Evolutionary conservation across 2,888 invertebrate species (phyloP).

Genomic region (Hydraecia micacea): DNA sequence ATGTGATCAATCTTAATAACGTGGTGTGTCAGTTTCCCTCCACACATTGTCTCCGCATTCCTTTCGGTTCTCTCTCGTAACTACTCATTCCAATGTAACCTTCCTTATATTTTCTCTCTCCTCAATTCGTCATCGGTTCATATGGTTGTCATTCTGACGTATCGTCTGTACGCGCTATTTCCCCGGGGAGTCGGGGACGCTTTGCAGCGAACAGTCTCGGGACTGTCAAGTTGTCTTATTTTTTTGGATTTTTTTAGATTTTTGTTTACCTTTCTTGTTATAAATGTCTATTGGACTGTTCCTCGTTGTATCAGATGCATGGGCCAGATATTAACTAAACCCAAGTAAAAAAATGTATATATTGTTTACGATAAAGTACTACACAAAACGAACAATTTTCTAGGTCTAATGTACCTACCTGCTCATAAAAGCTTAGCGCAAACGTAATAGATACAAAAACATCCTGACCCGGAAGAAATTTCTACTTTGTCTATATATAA

Average conservation of each 20-base stretch:
- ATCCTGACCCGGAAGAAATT: background rate
- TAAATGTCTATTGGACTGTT: background rate
- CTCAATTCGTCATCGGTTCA: constrained; percentile 49
- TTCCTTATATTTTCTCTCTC: constrained; percentile 12
- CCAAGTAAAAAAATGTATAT: background rate
- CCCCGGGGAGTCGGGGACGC: constrained; percentile 6
- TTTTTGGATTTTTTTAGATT: constrained; percentile 2
- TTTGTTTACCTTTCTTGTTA: background rate
- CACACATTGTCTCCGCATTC: background rate
- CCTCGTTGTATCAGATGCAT: background rate
- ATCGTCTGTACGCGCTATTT: constrained; percentile 35
- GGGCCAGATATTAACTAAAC: background rate
- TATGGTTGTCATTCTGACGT: constrained; percentile 49
- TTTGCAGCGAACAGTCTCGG: constrained; percentile 7
- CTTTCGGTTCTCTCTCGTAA: constrained; percentile 7
- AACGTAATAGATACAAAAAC: background rate
- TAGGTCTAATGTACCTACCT: background rate
- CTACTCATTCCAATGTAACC: constrained; percentile 45
- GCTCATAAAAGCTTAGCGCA: background rate
- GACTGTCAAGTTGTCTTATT: constrained; percentile 35
- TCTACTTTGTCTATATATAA: constrained; percentile 3
- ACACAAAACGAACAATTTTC: background rate
- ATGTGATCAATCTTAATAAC: constrained; percentile 24
- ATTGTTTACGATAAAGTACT: no score
- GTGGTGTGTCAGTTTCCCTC: background rate